Conservation (phyloP, 2,797 vertebrate species). For the Catamblyrhynchus diadema region DNA sequence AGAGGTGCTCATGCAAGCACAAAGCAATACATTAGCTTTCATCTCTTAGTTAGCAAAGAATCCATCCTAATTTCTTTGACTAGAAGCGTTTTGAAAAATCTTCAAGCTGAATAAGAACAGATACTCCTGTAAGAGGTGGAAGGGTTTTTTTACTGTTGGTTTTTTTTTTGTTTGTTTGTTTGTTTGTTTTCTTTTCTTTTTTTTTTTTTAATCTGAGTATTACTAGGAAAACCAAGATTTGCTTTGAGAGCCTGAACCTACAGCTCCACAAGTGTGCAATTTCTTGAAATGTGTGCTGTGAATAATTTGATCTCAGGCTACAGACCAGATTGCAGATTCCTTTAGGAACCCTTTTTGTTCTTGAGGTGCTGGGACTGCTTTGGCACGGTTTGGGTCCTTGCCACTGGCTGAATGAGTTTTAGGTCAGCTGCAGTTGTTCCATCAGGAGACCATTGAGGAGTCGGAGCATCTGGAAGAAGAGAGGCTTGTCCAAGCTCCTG, state of each 20-base stretch:
- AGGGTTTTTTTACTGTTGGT: no score
- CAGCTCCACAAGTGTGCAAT: neutral
- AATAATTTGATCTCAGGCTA: neutral
- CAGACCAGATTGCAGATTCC: neutral
- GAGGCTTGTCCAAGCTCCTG: neutral
- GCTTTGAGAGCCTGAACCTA: neutral
- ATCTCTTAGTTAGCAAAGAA: neutral
- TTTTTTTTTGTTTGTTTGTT: rapidly evolving
- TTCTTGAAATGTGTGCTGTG: neutral
- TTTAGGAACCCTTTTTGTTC: neutral
- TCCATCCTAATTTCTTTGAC: neutral
- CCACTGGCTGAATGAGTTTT: neutral
- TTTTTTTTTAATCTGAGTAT: neutral
- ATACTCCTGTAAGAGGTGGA: neutral
- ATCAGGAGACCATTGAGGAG: neutral
- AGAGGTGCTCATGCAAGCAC: neutral
- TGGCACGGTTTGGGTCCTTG: rapidly evolving
- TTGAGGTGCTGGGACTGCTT: neutral
- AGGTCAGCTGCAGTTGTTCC: neutral
- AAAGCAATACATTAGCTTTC: neutral
- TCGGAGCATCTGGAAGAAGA: neutral
- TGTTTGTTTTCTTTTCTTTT: rapidly evolving
- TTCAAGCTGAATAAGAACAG: neutral
- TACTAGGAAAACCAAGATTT: neutral
- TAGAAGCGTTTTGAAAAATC: neutral